Evolutionary conservation across 1,140 invertebrate species (phyloP), one percentile per base, ranked within the genome.

Genomic region (Andrena cerasifolii): DNA sequence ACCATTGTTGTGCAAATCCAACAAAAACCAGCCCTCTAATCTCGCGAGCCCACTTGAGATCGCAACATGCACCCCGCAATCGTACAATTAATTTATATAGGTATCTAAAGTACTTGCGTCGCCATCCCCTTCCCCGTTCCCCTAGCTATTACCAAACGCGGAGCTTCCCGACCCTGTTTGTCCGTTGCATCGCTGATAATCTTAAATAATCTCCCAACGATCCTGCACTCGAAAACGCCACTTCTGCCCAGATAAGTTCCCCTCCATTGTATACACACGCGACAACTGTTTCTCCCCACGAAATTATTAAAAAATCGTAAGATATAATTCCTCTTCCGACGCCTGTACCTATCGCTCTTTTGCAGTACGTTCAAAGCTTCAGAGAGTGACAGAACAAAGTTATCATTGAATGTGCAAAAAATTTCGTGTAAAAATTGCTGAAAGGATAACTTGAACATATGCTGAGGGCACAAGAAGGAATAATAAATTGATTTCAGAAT

Each of bases 41-140:
- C 90, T 91, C 78, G 85, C 86, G 80, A 85, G 70, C 84, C 86
- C 87, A 91, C 90, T 91, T 90, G 89, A 89, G 81, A 86, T 85
- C 81, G 82, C 70, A 83, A 80, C 85, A 86, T 75, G 82, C 87
- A 83, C 86, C 88, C 86, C 80, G 84, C 74, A 67, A 61, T 72
- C 66, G 84, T 87, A 89, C 89, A 90, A 91, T 91, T 90, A 91
- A 91, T 91, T 91, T 91, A 91, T 91, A 90, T 91, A 89, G 86
- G 79, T 88, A 87, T 88, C 83, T 74, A 86, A 89, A 90, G 89
- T 86, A 83, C 84, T 89, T 79, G 83, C 77, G 59, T 63, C 28
- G 21, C 18, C 65, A 62, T 70, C 79, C 80, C 80, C 80, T 61
- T 79, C 79, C 80, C 73, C 58, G n/a, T n/a, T n/a, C n/a, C n/a